Evolutionary conservation across 2,113 vertebrate species (phyloP).

Genomic region (Vanacampus margaritifer): DNA sequence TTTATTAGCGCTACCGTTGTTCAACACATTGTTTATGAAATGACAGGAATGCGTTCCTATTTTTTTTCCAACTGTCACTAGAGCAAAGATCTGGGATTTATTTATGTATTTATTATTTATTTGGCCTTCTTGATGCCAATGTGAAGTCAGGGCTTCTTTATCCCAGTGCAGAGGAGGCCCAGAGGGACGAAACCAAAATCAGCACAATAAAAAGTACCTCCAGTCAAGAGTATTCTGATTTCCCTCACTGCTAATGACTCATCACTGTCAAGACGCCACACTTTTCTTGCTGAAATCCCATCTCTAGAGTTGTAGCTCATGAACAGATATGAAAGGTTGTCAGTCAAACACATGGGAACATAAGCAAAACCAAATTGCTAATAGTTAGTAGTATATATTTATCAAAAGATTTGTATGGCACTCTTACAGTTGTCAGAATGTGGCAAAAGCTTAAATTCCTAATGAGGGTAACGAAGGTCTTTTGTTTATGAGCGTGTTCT

Average conservation of each 20-base stretch:
- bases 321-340: background rate
- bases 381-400: background rate
- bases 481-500: conserved; percentile 46
- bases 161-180: too few species aligned
- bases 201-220: background rate
- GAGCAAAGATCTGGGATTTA: background rate
- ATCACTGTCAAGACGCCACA: background rate
- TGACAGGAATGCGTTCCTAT: background rate
- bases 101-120: background rate
- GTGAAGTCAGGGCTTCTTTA: background rate
- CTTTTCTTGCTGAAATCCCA: background rate
- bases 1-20: background rate
- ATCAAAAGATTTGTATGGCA: background rate
- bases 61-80: background rate
- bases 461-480: conserved; percentile 45
- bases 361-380: background rate
- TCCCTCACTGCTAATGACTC: background rate
- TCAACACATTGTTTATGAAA: background rate
- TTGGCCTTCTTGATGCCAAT: too few species aligned
- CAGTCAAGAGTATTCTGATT: background rate
- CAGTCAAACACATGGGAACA: background rate
- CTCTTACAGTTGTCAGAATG: background rate
- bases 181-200: background rate
- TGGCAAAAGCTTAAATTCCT: conserved; percentile 13
- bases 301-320: background rate